A percentile compares a stretch with the other conserved stretches of the same genome.
These are phyloP conservation scores for Rostratula benghalensis DNA, from an alignment of 2,113 vertebrate genomes.

Conservation along the genomic window DNA sequence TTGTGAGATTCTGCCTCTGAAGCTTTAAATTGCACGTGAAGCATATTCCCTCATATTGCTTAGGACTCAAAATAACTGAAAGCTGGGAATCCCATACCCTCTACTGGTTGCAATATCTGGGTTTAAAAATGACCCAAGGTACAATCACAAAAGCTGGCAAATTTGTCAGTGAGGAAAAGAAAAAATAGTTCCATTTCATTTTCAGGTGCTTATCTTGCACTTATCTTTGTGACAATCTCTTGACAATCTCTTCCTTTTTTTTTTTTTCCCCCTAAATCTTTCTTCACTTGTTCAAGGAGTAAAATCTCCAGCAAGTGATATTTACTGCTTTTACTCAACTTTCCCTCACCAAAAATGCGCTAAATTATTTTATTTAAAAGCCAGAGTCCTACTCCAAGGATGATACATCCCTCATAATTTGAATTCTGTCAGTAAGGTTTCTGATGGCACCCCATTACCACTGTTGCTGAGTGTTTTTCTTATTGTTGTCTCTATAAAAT, in stretches of 20 bases:
- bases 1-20: neutral
- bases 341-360: neutral
- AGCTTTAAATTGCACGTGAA: neutral
- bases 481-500: neutral
- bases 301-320: neutral
- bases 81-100: neutral
- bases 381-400: neutral
- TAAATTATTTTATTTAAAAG: neutral
- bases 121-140: neutral
- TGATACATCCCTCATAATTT: accelerated
- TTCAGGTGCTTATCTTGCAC: neutral
- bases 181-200: neutral
- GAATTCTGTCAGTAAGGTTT: neutral
- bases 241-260: neutral
- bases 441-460: neutral
- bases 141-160: neutral
- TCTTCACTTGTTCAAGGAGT: neutral
- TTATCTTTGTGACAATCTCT: neutral
- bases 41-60: neutral
- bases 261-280: neutral
- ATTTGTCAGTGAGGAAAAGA: neutral
- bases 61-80: neutral
- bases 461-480: neutral
- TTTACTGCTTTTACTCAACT: neutral
- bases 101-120: neutral